Conservation (phyloP, 2,888 invertebrate species). For the Tenthredo notha region DNA sequence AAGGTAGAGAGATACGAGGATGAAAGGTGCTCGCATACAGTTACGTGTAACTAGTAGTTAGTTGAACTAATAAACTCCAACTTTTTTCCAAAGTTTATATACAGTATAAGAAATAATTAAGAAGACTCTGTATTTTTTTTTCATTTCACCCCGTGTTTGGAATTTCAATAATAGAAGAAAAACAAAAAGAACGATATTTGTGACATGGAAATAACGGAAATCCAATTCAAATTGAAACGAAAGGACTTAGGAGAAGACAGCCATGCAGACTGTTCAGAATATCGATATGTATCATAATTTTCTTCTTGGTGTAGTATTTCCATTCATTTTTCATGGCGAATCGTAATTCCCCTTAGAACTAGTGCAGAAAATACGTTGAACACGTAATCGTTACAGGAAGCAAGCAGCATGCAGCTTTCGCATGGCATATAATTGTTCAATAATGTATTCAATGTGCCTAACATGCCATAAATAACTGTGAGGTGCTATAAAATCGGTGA, state of each 20-base stretch:
- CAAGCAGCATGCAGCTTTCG: conserved; percentile 53
- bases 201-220: not conserved
- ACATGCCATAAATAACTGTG: conserved; percentile 2
- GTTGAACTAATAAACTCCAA: not conserved
- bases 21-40: not conserved
- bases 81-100: conserved; percentile 11
- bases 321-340: not conserved
- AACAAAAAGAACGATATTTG: not conserved
- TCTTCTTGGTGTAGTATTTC: not conserved
- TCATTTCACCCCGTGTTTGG: not conserved
- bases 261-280: not conserved
- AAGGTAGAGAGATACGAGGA: not conserved
- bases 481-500: not conserved
- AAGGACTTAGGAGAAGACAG: not conserved
- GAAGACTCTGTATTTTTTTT: not conserved
- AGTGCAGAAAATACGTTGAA: not conserved
- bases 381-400: conserved; percentile 26
- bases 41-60: conserved; percentile 1
- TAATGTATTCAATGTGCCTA: not conserved
- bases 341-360: not conserved
- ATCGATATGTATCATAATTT: not conserved
- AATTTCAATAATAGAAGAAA: not conserved
- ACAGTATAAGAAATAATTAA: not conserved
- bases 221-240: not conserved
- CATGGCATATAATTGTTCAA: conserved; percentile 34